Base-by-base conservation (phyloP, 2,888 invertebrate species). In the Athripsodes cinereus region DNA sequence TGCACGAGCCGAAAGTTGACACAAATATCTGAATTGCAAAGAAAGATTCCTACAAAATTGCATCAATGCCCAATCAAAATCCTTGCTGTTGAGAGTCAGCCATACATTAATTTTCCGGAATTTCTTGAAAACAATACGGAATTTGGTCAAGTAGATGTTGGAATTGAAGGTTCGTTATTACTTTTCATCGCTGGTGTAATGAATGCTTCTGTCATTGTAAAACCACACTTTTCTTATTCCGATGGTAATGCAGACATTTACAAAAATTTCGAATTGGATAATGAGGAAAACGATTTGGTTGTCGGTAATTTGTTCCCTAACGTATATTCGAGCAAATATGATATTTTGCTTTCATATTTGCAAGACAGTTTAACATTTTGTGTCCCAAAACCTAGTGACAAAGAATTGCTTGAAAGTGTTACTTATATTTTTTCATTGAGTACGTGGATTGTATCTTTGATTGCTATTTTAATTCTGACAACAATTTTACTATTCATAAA, bases 221-320 rank as follows among this genome's bases (percentile, higher is more conserved):
- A 18, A 10, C 19, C 2, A 11, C 21, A 47, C 19, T 20, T 5
- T 20, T 3, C 2, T 11, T 47, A 47, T 20, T 19, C 2, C 8
- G 18, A 21, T 5, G 34, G 52, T 10, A n/a, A 19, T 8, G 34
- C 10, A 10, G 16, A 31, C 2, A 34, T 22, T 3, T 16, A 31
- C 31, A 34, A 8, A 18, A 19, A 35, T 6, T 19, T 18, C 3
- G 35, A 52, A 6, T 22, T 53, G 20, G 22, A 20, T 10, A 44
- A n/a, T 2, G 53, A 53, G n/a, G 13, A 8, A n/a, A 2, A n/a
- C 11, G 53, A 53, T 22, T 20, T 53, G 11, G 5, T 44, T 13
- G 20, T 20, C 22, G 53, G 53, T 19, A 53, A 53, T 16, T 18
- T 53, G 13, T 20, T 53, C 13, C 44, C 53, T 18, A 35, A 53